Conservation (phyloP, 2,113 vertebrate species). For the Pogona vitticeps region DNA sequence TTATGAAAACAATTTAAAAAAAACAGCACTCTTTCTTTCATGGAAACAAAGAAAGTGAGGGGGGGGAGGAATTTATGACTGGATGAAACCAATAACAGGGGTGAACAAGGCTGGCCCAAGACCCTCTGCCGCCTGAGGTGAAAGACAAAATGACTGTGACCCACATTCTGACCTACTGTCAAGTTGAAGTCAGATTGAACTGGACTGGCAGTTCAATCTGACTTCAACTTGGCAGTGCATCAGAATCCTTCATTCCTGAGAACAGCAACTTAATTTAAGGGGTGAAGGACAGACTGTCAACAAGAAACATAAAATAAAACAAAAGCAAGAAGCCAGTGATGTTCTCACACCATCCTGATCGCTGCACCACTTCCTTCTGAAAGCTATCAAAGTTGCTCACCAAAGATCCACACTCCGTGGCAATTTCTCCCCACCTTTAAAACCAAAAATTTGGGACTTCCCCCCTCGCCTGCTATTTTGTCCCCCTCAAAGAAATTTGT, state of each 20-base stretch:
- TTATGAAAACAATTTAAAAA: neutral
- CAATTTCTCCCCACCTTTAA: constrained; percentile 2
- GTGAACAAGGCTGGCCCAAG: neutral
- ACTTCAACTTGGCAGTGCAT: neutral
- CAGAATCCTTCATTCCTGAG: neutral
- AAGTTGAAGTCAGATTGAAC: neutral
- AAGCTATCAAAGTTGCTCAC: constrained; percentile 1
- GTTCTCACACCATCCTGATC: neutral
- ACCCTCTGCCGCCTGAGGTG: neutral
- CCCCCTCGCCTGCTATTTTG: fast-evolving
- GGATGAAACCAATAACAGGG: neutral
- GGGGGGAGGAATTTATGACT: neutral
- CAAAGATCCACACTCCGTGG: neutral
- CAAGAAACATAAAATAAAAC: no score
- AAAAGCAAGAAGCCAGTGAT: no score
- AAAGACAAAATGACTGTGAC: neutral
- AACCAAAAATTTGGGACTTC: neutral
- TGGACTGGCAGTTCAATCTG: neutral
- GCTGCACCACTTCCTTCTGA: neutral
- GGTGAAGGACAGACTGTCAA: no score
- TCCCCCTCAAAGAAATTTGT: neutral
- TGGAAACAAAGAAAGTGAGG: neutral
- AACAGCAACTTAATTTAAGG: no score
- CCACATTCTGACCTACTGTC: neutral
- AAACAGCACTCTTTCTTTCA: neutral